Evolutionary conservation across 2,113 vertebrate species (phyloP), one percentile per base, ranked within the genome.

Genomic region (Cygnus atratus): DNA sequence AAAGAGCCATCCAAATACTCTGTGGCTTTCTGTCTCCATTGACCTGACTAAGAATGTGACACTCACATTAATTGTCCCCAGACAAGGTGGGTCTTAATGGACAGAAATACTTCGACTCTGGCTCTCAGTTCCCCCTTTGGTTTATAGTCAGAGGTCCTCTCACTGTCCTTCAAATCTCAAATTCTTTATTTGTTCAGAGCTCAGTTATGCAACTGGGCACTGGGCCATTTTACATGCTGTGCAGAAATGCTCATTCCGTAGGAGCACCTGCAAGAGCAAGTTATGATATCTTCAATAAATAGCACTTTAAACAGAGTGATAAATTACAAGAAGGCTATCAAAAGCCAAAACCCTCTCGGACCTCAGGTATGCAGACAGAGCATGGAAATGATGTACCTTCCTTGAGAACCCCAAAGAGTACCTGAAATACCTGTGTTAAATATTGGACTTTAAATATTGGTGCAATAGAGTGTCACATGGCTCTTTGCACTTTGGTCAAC

Each of bases 231-330:
- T 81, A 7, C 33, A 12, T 8, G 22, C 10, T 35, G 13, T 18
- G 39, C 22, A 48, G 58, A 58, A 91, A 61, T 3, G 2, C 22
- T 67, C 0, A 0, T 11, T 41, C 35, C 31, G 9, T 1, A 2
- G 28, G 26, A 91, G 14, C 44, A 77, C 22, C 21, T 33, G 26
- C 11, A 37, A 28, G 2, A 33, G 18, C 33, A 72, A 88, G 43
- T 57, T 21, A 24, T 12, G 66, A 25, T 48, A 31, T 26, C 17
- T 70, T 28, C 16, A 19, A 43, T 59, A 20, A 1, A 3, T 0
- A 59, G 10, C 24, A 15, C 39, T 62, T 84, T 11, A 58, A 48
- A 29, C 17, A 35, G n/a, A 77, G 37, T 7, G 19, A 58, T 31
- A 73, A 93, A 52, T 63, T 62, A 63, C 1, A 14, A 62, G 25